Conservation (phyloP, 2,888 invertebrate genomes). For the Drosophila recens region DNA sequence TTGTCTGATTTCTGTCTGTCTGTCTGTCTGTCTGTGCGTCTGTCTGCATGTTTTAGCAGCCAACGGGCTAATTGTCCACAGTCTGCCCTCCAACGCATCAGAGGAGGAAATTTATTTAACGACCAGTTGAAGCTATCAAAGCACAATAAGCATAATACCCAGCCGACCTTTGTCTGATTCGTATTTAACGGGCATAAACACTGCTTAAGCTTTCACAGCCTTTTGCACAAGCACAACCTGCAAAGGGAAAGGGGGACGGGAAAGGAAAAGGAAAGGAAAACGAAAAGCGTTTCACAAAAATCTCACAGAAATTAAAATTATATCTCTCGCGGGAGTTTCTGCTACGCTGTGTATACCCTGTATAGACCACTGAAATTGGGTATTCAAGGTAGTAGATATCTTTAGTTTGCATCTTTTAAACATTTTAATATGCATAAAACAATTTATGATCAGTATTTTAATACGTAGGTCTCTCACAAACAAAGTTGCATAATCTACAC, state of each 20-base stretch:
- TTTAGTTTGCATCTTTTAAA: too few species aligned
- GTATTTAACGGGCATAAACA: constrained; percentile 73
- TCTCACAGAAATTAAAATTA: constrained; percentile 64
- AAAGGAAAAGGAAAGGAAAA: background rate
- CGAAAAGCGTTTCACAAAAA: constrained; percentile 34
- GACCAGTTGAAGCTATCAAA: constrained; percentile 55
- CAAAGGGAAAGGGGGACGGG: background rate
- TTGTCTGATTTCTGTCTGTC: constrained; percentile 1
- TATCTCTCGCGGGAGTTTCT: constrained; percentile 48
- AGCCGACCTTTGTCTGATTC: constrained; percentile 57
- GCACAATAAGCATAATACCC: constrained; percentile 55
- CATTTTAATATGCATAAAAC: too few species aligned
- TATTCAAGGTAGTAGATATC: background rate
- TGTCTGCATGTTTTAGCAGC: constrained; percentile 7
- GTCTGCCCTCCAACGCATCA: constrained; percentile 12
- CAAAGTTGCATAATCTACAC: too few species aligned
- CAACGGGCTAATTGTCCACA: constrained; percentile 60
- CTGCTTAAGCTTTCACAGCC: constrained; percentile 60
- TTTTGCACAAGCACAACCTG: constrained; percentile 24
- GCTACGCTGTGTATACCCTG: background rate
- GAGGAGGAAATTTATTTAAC: constrained; percentile 55
- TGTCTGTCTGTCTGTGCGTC: constrained; percentile 26
- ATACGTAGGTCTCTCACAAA: too few species aligned
- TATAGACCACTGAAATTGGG: too few species aligned
- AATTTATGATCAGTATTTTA: too few species aligned